These are phyloP conservation scores for Hippocampus barbouri DNA, from an alignment of 2,113 vertebrate genomes.

Conservation along the genomic window DNA sequence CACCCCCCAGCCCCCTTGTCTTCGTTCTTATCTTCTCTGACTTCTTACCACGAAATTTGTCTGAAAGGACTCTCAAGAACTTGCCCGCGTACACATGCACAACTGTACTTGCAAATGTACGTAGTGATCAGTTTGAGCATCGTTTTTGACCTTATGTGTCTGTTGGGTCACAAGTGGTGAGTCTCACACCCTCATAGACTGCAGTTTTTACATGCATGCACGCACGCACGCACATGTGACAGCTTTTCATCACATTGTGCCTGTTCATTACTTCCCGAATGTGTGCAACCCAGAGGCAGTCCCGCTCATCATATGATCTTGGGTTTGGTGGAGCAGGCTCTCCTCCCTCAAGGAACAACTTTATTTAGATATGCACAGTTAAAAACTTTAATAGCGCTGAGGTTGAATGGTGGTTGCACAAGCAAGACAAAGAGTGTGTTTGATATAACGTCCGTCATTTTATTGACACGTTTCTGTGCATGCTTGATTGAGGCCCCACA, in stretches of 20 bases:
- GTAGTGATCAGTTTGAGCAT: too few species aligned
- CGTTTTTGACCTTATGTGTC: too few species aligned
- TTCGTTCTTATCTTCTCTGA: conserved; percentile 10
- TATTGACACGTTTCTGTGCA: neutral
- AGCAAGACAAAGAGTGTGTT: conserved; percentile 29
- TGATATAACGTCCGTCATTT: conserved; percentile 46
- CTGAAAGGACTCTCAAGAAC: conserved; percentile 29
- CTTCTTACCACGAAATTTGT: conserved; percentile 17
- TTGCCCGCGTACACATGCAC: neutral
- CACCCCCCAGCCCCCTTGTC: conserved; percentile 4
- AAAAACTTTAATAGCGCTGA: conserved; percentile 47
- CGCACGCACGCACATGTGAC: too few species aligned
- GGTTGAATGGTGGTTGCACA: conserved; percentile 44
- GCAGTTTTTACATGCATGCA: too few species aligned
- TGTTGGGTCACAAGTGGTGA: too few species aligned
- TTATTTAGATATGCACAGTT: conserved; percentile 43
- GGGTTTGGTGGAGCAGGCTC: conserved; percentile 24
- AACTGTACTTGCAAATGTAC: too few species aligned
- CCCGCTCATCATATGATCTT: conserved; percentile 41
- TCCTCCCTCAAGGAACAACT: conserved; percentile 39
- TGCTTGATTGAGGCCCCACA: neutral
- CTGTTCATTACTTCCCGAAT: too few species aligned
- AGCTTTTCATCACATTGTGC: too few species aligned
- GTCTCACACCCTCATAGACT: too few species aligned
- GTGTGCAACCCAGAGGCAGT: conserved; percentile 10